Evolutionary conservation across 1,140 invertebrate genomes (phyloP).

Genomic region (Apocrypta bakeri): DNA sequence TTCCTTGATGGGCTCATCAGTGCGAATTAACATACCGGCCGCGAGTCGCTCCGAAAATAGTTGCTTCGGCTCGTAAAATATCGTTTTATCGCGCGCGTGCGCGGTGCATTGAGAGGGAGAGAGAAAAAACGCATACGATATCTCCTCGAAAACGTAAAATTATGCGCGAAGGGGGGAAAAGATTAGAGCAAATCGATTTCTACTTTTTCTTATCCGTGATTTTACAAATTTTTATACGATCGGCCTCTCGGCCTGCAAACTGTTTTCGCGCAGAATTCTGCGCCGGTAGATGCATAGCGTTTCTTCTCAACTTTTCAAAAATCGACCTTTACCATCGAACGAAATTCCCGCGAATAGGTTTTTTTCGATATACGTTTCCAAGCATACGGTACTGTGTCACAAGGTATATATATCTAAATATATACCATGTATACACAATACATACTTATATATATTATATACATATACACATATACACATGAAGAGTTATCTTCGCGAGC

Average conservation of each 20-base stretch:
- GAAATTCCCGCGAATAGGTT: not conserved
- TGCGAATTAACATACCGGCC: conserved; percentile 69
- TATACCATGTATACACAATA: too few relatives aligned
- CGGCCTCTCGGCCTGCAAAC: too few relatives aligned
- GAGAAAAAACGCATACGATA: not conserved
- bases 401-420: too few relatives aligned
- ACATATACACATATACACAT: not conserved
- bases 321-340: too few relatives aligned
- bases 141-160: not conserved
- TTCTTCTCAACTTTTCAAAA: too few relatives aligned
- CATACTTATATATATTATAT: too few relatives aligned
- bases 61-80: conserved; percentile 40
- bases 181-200: not conserved
- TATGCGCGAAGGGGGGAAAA: not conserved
- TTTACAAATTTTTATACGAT: not conserved
- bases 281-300: too few relatives aligned
- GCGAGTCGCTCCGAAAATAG: conserved; percentile 48
- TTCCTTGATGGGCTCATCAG: conserved; percentile 69
- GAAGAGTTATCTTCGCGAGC: not conserved
- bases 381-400: too few relatives aligned
- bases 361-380: not conserved
- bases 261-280: too few relatives aligned
- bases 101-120: not conserved
- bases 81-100: conserved; percentile 48
- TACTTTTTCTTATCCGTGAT: not conserved